Conservation (phyloP, 37 sponge, comb jelly and placozoan genomes). For the Ianthella basta region DNA sequence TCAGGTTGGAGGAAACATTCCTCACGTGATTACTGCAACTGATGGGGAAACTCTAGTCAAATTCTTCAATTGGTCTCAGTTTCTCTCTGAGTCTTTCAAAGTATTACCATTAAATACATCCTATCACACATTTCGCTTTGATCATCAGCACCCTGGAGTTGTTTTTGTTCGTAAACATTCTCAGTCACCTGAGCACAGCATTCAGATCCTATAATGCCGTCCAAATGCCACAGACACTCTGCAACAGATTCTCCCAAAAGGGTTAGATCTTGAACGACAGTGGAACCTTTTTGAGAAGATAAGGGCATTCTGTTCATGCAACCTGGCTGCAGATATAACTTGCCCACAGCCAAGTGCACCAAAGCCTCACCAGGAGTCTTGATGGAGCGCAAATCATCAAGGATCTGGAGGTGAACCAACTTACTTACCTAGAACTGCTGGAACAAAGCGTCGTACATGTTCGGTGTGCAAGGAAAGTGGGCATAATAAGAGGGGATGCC, state of each 20-base stretch:
- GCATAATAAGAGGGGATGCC: no score
- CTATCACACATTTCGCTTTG: conserved; percentile 8
- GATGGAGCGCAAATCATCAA: no score
- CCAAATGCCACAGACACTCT: not conserved
- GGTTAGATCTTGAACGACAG: not conserved
- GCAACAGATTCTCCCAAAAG: not conserved
- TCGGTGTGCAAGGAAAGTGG: no score
- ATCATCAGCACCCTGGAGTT: conserved; percentile 1
- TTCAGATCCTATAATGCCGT: not conserved
- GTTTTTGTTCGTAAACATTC: not conserved
- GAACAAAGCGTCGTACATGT: no score
- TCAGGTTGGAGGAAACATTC: not conserved
- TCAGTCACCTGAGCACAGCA: not conserved
- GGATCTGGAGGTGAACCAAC: no score
- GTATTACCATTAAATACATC: conserved; percentile 1
- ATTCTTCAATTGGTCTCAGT: conserved; percentile 12
- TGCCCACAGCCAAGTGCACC: not conserved
- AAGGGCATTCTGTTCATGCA: conserved; percentile 16
- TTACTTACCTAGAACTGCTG: no score
- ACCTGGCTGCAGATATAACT: not conserved
- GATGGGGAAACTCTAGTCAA: not conserved
- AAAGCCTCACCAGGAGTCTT: not conserved
- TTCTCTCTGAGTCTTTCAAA: not conserved
- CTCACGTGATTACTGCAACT: not conserved
- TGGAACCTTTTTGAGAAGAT: conserved; percentile 25